phyloP scores from a whole-genome alignment of 2,888 invertebrate genomes.

The Thymelicus acteon region DNA sequence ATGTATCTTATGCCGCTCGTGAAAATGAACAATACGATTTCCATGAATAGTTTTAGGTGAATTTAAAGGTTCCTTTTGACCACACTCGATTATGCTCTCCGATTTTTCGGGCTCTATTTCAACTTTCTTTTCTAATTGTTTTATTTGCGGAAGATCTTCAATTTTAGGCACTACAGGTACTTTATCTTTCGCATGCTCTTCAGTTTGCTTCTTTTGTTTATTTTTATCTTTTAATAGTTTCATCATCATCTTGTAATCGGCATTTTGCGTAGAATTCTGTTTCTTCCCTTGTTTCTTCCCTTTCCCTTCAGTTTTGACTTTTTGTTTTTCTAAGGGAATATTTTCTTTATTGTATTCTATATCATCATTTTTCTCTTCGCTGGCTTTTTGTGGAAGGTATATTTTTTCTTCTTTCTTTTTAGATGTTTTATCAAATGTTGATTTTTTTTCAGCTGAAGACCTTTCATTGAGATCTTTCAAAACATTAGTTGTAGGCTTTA shows the following conservation, averaged over 20 bases:
- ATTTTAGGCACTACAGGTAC: constrained; percentile 40
- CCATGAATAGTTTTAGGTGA: constrained; percentile 51
- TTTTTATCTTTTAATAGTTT: constrained; percentile 44
- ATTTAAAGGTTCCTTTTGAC: constrained; percentile 17
- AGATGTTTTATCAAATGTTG: not conserved
- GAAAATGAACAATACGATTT: constrained; percentile 43
- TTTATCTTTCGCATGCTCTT: constrained; percentile 35
- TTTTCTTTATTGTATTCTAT: not conserved
- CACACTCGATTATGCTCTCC: constrained; percentile 50
- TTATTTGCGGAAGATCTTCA: constrained; percentile 42
- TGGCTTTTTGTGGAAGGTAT: not conserved
- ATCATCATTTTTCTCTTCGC: not conserved
- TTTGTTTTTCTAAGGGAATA: not conserved
- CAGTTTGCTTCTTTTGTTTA: constrained; percentile 23
- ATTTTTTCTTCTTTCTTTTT: not conserved
- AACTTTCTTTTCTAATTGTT: constrained; percentile 32
- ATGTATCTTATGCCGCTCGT: constrained; percentile 34
- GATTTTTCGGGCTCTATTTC: constrained; percentile 39
- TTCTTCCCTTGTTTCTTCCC: no score
- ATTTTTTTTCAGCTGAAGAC: not conserved
- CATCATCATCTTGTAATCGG: constrained; percentile 40
- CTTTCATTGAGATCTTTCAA: constrained; percentile 1
- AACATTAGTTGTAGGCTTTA: not conserved
- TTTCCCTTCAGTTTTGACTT: not conserved
- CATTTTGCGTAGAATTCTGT: not conserved